phyloP scores from a whole-genome alignment of 2,888 invertebrate genomes.

The Dynastes grantii region DNA sequence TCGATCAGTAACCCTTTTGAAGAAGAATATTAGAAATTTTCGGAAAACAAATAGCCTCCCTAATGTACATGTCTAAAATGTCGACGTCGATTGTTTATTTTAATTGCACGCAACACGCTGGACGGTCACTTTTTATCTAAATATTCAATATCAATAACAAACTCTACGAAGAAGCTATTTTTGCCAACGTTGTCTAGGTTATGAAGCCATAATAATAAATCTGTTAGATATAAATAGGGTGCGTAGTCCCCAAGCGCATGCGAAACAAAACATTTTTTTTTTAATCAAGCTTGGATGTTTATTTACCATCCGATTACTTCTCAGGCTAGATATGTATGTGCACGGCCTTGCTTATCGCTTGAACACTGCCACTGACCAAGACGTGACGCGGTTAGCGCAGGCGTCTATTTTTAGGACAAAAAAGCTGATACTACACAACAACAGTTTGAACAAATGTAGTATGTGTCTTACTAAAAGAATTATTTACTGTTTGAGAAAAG shows the following conservation, averaged over 20 bases:
- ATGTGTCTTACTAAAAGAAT: background rate
- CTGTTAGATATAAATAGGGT: constrained; percentile 24
- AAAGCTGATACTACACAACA: background rate
- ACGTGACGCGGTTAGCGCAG: constrained; percentile 3
- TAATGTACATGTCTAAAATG: no score
- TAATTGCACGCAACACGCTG: background rate
- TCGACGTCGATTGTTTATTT: no score
- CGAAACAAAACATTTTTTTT: constrained; percentile 22
- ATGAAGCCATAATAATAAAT: background rate
- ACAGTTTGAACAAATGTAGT: background rate
- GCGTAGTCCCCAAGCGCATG: constrained; percentile 14
- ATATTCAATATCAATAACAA: background rate
- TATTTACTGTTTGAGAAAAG: background rate
- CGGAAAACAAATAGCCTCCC: no score
- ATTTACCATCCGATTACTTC: constrained; percentile 7
- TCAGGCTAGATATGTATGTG: constrained; percentile 12
- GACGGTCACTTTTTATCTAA: no score
- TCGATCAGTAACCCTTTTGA: no score
- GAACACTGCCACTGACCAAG: constrained; percentile 52
- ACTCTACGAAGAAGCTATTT: background rate
- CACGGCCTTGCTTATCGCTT: constrained; percentile 51
- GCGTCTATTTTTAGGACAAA: constrained; percentile 25
- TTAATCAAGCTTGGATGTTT: background rate
- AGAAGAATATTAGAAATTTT: no score
- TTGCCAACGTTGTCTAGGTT: constrained; percentile 20